Conservation (phyloP, 2,888 invertebrate genomes). For the Epinotia nisella region DNA sequence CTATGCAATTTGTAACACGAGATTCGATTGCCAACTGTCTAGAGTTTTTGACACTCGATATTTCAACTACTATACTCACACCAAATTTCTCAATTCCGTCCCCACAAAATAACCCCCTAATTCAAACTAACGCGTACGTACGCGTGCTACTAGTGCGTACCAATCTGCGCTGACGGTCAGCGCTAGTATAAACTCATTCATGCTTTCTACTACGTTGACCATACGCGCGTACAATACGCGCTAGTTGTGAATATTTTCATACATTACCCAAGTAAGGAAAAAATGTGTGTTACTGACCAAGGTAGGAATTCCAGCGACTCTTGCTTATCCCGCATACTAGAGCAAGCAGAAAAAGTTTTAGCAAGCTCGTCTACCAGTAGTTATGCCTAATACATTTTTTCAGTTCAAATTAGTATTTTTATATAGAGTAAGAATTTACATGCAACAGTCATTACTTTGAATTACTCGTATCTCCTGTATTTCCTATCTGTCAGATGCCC, state of each 20-base stretch:
- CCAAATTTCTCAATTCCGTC: not conserved
- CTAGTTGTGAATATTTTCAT: constrained; percentile 1
- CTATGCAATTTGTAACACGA: not conserved
- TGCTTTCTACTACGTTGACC: not conserved
- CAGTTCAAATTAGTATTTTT: constrained; percentile 26
- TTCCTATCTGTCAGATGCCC: not conserved
- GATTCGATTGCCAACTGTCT: not conserved
- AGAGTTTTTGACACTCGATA: not conserved
- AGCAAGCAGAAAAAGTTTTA: constrained; percentile 69
- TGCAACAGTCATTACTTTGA: constrained; percentile 19
- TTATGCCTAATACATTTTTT: constrained; percentile 11
- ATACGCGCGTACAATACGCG: not conserved
- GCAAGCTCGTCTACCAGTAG: constrained; percentile 55
- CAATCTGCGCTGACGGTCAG: not conserved
- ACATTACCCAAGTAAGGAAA: constrained; percentile 63
- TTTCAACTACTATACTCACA: not conserved
- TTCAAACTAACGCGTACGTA: not conserved
- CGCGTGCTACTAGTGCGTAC: not conserved
- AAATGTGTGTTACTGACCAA: constrained; percentile 89
- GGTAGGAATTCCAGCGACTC: constrained; percentile 91
- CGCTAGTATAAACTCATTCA: too few relatives aligned
- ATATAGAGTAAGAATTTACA: constrained; percentile 22
- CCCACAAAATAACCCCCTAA: not conserved
- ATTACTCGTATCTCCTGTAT: not conserved
- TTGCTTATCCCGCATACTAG: constrained; percentile 92